Evolutionary conservation across 2,113 vertebrate genomes (phyloP).

Genomic region (Heterotilapia buettikoferi): DNA sequence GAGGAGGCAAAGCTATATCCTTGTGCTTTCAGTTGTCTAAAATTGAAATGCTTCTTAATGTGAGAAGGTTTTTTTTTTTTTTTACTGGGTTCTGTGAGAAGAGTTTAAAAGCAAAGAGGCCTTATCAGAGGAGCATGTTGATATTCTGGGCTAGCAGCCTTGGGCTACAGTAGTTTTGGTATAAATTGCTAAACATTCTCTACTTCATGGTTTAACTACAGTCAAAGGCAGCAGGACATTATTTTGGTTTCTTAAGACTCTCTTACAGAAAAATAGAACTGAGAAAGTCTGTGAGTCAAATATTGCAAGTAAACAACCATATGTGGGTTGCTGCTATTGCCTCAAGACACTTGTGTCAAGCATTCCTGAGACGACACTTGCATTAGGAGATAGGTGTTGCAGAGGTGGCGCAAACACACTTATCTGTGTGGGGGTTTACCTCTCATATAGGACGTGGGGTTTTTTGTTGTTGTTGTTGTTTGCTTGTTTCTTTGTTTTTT

Average conservation of each 20-base stretch:
- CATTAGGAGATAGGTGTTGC: not conserved
- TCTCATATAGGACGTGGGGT: not conserved
- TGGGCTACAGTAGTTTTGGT: not conserved
- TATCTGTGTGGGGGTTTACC: not conserved
- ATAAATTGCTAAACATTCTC: not conserved
- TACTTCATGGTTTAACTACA: not conserved
- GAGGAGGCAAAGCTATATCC: not conserved
- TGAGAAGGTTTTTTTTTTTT: not conserved
- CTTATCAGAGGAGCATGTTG: not conserved
- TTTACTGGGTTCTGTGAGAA: not conserved
- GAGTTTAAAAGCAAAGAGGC: not conserved
- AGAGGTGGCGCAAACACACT: not conserved
- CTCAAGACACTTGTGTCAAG: not conserved
- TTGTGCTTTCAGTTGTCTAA: not conserved
- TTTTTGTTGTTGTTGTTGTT: not conserved
- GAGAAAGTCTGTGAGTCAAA: not conserved
- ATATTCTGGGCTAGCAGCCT: not conserved
- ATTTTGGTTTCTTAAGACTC: not conserved
- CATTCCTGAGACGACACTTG: not conserved
- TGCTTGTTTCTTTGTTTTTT: not conserved
- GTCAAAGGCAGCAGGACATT: not conserved
- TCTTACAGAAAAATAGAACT: not conserved
- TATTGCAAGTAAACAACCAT: not conserved
- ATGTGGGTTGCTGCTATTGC: not conserved
- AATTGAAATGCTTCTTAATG: not conserved